Evolutionary conservation across 2,113 vertebrate species (phyloP), one percentile per base, ranked within the genome.

Genomic region (Varanus komodoensis): DNA sequence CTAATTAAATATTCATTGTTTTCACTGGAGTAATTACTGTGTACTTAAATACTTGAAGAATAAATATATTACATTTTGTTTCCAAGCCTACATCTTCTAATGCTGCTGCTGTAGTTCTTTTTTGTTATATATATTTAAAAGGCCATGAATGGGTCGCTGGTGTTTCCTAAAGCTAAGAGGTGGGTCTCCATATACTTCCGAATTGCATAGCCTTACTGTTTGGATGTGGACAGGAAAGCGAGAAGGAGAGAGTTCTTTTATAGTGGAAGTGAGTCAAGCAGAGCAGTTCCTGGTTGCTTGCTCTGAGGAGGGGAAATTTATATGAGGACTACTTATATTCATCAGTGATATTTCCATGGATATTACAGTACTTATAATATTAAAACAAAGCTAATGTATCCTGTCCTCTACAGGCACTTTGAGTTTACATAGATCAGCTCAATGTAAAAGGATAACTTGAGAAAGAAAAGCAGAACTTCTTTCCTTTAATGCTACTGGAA

Each of bases 1-100:
- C 84, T 81, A 77, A 96, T 90, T 87, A 81, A 75, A 32, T 89
- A 50, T 74, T 93, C 90, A 86, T 7, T 92, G 84, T 73, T 77
- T 57, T 83, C 27, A 91, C 19, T 67, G 29, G 27, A 32, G 50
- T 48, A 54, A 87, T n/a, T 91, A 52, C 64, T 32, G 4, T 78
- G 81, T n/a, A 8, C 88, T 80, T 87, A 84, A 82, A 92, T 86
- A 91, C 50, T 87, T 88, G 32, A 50, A 87, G 67, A 32, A 75
- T 94, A 87, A 61, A 6, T 91, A n/a, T 80, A 85, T 52, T 78
- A 6, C 85, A n/a, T 61, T 67, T 84, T 64, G 86, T 27, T 64
- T 67, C 61, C 71, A 34, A 23, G 82, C 87, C 6, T 84, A 86
- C 7, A 29, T 9, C 12, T 64, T 86, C 48, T 73, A 44, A 8